Evolutionary conservation across 2,888 invertebrate species (phyloP), one percentile per base, ranked within the genome.

Genomic region (Ormyrus rosae): DNA sequence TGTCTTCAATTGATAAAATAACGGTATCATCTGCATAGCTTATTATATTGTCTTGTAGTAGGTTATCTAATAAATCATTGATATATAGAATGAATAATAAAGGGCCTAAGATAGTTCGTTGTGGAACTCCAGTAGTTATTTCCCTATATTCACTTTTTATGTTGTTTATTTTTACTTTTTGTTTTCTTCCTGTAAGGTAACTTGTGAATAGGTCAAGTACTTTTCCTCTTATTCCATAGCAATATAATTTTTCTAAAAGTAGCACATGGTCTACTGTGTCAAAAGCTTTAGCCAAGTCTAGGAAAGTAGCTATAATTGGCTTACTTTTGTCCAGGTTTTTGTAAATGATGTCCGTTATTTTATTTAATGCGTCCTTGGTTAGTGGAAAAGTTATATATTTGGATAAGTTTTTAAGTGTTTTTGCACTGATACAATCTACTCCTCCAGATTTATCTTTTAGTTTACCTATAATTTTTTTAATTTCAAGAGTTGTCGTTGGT

Each of bases 231-330:
- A 50, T 61, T 61, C 13, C 50, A 13, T 60, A 45, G 6, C 8
- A 55, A 9, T n/a, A 34, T n/a, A 70, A 45, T 19, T 55, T 70
- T 55, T 70, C 19, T n/a, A 56, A 46, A 34, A 13, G 51, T 51
- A 60, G n/a, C n/a, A 4, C 1, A 8, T 60, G 8, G 8, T 60
- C 8, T 51, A 51, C 19, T 5, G 5, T 60, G n/a, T n/a, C n/a
- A n/a, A n/a, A n/a, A n/a, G n/a, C n/a, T n/a, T n/a, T n/a, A n/a
- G n/a, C n/a, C n/a, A 60, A 5, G 19, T 60, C 19, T 19, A 60
- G 34, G 19, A 60, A 13, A 13, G 19, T 8, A 60, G 5, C n/a
- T 13, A 58, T 58, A 11, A 11, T 58, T 11, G 58, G 58, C n/a
- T 58, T 58, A 11, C 11, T n/a, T n/a, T n/a, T 58, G 58, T n/a